Percentiles rank a stretch among this genome's conserved stretches.
These are phyloP conservation scores for Bombus confusus DNA, from an alignment of 1,140 invertebrate genomes.

Conservation along the genomic window DNA sequence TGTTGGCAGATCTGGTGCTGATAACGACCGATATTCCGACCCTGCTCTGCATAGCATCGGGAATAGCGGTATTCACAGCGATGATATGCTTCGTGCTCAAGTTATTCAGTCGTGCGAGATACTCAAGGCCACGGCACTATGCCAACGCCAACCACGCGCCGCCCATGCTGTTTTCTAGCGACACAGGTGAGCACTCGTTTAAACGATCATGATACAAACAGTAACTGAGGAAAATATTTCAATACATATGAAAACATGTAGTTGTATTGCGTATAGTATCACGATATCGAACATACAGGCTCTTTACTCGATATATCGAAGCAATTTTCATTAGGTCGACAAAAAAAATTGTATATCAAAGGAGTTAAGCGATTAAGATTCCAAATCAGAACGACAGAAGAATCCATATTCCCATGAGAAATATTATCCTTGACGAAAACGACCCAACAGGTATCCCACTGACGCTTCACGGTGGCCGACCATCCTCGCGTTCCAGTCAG, in stretches of 20 bases:
- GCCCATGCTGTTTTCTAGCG: constrained; percentile 91
- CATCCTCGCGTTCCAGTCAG: constrained; percentile 87
- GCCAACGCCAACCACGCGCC: constrained; percentile 91
- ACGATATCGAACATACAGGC: too few relatives aligned
- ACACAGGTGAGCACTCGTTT: constrained; percentile 85
- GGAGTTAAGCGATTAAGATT: not conserved
- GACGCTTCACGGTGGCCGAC: constrained; percentile 84
- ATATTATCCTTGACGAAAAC: not conserved
- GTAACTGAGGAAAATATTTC: not conserved
- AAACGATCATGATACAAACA: not conserved
- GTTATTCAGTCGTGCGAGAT: constrained; percentile 88
- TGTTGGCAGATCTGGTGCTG: constrained; percentile 88
- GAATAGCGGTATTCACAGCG: constrained; percentile 91
- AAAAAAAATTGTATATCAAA: not conserved
- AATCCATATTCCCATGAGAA: not conserved
- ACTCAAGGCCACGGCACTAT: constrained; percentile 88
- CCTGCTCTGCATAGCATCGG: constrained; percentile 90
- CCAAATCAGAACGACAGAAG: not conserved
- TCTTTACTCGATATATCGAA: too few relatives aligned
- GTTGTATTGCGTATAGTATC: too few relatives aligned
- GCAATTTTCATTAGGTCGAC: too few relatives aligned
- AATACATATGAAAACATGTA: not conserved
- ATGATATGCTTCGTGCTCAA: constrained; percentile 93
- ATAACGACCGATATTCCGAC: constrained; percentile 92
- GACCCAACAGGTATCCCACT: constrained; percentile 83